These are phyloP conservation scores for Bellardia pandia DNA, from an alignment of 2,888 invertebrate species.

Conservation along the genomic window DNA sequence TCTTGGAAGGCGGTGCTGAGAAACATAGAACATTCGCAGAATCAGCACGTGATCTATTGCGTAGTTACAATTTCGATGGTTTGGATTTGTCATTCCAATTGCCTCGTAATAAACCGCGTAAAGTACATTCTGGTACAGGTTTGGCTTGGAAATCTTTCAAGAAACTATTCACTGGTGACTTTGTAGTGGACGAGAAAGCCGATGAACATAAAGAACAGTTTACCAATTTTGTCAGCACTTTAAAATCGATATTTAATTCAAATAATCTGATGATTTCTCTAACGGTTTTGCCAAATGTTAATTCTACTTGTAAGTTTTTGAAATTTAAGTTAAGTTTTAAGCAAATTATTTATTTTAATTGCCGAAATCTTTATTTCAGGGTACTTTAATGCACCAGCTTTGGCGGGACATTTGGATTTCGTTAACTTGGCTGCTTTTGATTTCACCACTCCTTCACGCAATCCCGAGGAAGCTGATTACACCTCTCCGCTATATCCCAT, in stretches of 20 bases:
- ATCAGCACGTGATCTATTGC: slow-evolving; percentile 88
- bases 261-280: slow-evolving; percentile 88
- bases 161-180: slow-evolving; percentile 89
- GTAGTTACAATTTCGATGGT: slow-evolving; percentile 93
- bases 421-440: slow-evolving; percentile 92
- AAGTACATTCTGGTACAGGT: slow-evolving; percentile 87
- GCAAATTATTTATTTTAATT: neutral
- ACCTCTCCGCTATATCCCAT: slow-evolving; percentile 88
- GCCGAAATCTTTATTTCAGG: slow-evolving; percentile 84
- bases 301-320: slow-evolving; percentile 87
- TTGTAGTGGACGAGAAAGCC: slow-evolving; percentile 89
- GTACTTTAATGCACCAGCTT: slow-evolving; percentile 90
- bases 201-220: slow-evolving; percentile 91
- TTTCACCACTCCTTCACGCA: slow-evolving; percentile 90
- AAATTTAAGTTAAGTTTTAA: neutral
- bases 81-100: slow-evolving; percentile 94
- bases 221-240: slow-evolving; percentile 89
- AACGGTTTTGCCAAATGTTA: slow-evolving; percentile 91
- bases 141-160: slow-evolving; percentile 90
- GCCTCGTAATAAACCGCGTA: slow-evolving; percentile 89
- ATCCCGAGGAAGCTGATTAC: slow-evolving; percentile 92
- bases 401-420: slow-evolving; percentile 90
- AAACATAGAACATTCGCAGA: slow-evolving; percentile 89
- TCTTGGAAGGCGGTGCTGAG: slow-evolving; percentile 89
- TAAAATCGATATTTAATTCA: slow-evolving; percentile 88